Evolutionary conservation across 2,888 invertebrate species (phyloP).

Genomic region (Octonoba sinensis): DNA sequence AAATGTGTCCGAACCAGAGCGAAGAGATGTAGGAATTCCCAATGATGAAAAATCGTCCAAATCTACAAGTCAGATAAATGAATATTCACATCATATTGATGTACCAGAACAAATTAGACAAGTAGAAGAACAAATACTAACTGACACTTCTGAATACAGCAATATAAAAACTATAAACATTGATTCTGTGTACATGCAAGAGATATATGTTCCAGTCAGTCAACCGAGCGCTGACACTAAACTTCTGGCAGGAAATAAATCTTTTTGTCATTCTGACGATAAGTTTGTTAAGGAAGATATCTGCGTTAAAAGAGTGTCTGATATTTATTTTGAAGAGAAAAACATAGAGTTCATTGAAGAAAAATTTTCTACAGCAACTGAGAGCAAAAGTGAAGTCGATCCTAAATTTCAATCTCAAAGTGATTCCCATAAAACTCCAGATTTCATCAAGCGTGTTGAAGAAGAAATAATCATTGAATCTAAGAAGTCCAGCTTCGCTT

Average conservation of each 20-base stretch:
- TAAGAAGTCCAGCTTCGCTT: conserved; percentile 1
- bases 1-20: neutral
- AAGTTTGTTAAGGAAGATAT: conserved; percentile 5
- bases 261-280: neutral
- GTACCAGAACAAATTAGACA: neutral
- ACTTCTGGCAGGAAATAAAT: neutral
- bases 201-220: conserved; percentile 10
- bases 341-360: neutral
- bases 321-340: neutral
- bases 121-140: conserved; percentile 6
- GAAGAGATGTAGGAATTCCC: too few relatives aligned
- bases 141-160: neutral
- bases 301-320: neutral
- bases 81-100: neutral
- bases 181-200: conserved; percentile 16
- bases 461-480: conserved; percentile 18
- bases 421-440: neutral
- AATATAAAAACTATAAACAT: neutral
- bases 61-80: too few relatives aligned
- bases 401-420: neutral
- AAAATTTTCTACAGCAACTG: neutral
- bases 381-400: neutral
- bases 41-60: too few relatives aligned
- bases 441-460: conserved; percentile 36
- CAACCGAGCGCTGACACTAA: neutral